These are phyloP conservation scores for Unio delphinus DNA, from an alignment of 2,888 invertebrate genomes.

Conservation along the genomic window DNA sequence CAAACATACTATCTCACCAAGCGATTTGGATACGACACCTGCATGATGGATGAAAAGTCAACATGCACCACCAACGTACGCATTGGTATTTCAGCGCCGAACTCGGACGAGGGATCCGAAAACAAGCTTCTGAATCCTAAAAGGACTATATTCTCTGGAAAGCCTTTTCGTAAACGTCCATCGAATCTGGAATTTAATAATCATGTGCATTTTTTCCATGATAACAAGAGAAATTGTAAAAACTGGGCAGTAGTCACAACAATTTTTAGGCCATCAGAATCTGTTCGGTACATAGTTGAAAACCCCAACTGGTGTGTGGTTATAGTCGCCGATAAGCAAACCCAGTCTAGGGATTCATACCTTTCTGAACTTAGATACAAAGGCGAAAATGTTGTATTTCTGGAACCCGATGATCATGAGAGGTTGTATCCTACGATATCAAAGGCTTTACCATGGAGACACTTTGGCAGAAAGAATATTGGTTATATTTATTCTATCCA, in stretches of 20 bases:
- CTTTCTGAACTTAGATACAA: neutral
- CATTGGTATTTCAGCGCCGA: too few species aligned
- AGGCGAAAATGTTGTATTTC: conserved; percentile 1
- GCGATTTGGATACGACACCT: too few species aligned
- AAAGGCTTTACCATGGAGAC: conserved; percentile 7
- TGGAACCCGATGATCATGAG: conserved; percentile 3
- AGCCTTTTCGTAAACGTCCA: too few species aligned
- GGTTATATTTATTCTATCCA: conserved; percentile 21
- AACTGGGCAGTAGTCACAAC: conserved; percentile 11
- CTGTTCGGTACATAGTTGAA: conserved; percentile 1
- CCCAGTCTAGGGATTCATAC: neutral
- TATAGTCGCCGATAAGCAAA: conserved; percentile 6
- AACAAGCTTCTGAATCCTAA: too few species aligned
- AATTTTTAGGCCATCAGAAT: conserved; percentile 8
- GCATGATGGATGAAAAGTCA: too few species aligned
- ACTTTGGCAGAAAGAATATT: conserved; percentile 17
- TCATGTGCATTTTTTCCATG: too few species aligned
- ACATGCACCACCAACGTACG: too few species aligned
- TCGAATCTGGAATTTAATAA: too few species aligned
- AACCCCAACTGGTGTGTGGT: conserved; percentile 6
- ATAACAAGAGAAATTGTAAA: neutral
- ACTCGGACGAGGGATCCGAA: too few species aligned
- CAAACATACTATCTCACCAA: too few species aligned
- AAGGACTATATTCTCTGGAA: too few species aligned
- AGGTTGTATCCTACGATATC: conserved; percentile 7